phyloP scores from a whole-genome alignment of 2,888 invertebrate species.

The Frankliniella intonsa region DNA sequence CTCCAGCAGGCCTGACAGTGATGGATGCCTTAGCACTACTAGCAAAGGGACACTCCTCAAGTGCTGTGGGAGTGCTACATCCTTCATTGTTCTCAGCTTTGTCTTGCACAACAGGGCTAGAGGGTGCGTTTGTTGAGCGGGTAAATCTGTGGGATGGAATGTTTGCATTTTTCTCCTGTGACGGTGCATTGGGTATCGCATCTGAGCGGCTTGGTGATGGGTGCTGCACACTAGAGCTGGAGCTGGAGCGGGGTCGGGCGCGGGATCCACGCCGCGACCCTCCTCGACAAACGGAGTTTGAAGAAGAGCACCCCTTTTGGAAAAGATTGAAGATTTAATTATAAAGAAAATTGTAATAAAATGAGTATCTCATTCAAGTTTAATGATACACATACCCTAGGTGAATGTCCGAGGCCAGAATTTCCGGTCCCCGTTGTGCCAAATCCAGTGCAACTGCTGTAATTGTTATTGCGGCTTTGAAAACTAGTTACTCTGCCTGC shows the following conservation, averaged over 20 bases:
- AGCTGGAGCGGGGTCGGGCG: slow-evolving; percentile 31
- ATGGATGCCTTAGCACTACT: slow-evolving; percentile 1
- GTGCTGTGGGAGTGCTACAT: background rate
- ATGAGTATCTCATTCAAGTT: slow-evolving; percentile 18
- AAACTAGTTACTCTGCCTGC: background rate
- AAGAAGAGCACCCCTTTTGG: background rate
- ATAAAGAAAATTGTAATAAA: background rate
- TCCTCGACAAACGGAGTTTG: slow-evolving; percentile 28
- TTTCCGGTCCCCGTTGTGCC: slow-evolving; percentile 39
- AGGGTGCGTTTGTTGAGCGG: slow-evolving; percentile 26
- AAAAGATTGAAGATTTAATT: too few relatives aligned
- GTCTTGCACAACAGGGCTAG: background rate
- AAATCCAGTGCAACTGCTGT: background rate
- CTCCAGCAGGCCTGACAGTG: slow-evolving; percentile 1
- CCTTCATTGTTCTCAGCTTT: background rate
- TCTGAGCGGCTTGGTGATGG: slow-evolving; percentile 32
- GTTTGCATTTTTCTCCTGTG: slow-evolving; percentile 12
- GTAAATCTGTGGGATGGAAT: slow-evolving; percentile 28
- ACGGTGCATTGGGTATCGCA: slow-evolving; percentile 30
- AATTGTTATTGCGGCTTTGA: background rate
- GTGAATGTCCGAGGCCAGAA: slow-evolving; percentile 39
- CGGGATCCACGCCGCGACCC: slow-evolving; percentile 33
- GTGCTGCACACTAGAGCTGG: slow-evolving; percentile 22
- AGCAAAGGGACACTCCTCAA: background rate
- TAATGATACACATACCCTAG: slow-evolving; percentile 32